phyloP scores from a whole-genome alignment of 1,140 invertebrate species.

The Drosophila rhopaloa region DNA sequence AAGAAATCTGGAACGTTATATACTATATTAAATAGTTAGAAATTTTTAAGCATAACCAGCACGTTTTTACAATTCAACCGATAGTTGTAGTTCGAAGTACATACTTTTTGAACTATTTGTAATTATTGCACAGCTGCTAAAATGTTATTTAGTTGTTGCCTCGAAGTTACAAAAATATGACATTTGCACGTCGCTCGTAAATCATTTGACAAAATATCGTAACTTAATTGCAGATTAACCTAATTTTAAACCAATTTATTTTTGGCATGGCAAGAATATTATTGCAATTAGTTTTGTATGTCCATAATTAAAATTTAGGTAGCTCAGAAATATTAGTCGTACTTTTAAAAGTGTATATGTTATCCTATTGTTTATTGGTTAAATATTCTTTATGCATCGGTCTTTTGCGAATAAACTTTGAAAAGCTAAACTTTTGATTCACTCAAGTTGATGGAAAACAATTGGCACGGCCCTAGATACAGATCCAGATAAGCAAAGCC shows the following conservation, averaged over 20 bases:
- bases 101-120: conserved; percentile 1
- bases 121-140: conserved; percentile 5
- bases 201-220: neutral
- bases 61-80: neutral
- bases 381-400: neutral
- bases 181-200: conserved; percentile 14
- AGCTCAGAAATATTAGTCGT: neutral
- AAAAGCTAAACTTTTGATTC: neutral
- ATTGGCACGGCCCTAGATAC: conserved; percentile 25
- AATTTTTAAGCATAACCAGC: neutral
- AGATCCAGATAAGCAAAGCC: conserved; percentile 24
- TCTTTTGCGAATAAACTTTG: neutral
- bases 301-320: no score
- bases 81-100: neutral
- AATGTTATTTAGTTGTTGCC: neutral
- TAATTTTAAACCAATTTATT: neutral
- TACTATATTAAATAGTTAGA: neutral
- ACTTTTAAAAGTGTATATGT: no score
- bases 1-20: neutral
- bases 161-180: neutral
- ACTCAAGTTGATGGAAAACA: conserved; percentile 19
- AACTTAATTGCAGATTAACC: neutral
- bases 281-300: no score
- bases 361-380: neutral
- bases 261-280: no score